Evolutionary conservation across 2,888 invertebrate genomes (phyloP).

Genomic region (Psococerastis gibbosa): DNA sequence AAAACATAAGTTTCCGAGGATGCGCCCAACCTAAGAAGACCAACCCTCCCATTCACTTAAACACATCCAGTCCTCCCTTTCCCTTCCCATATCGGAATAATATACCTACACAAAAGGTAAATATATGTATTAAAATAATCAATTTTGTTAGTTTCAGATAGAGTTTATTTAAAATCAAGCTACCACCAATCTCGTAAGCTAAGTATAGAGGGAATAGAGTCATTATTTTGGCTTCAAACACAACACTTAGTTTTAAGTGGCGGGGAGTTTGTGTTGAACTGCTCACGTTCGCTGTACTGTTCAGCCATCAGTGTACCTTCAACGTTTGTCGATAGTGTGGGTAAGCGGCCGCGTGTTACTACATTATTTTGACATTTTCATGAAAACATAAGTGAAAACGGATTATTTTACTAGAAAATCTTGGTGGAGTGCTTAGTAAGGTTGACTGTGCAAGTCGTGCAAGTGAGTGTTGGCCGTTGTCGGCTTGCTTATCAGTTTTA

Average conservation of each 20-base stretch:
- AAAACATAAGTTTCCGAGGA: not conserved
- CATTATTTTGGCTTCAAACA: not conserved
- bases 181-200: not conserved
- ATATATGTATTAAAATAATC: constrained; percentile 7
- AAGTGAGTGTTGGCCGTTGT: too few species aligned
- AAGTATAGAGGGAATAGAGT: not conserved
- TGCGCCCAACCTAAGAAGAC: constrained; percentile 2
- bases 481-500: too few species aligned
- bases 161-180: constrained; percentile 2
- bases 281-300: too few species aligned
- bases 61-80: too few species aligned
- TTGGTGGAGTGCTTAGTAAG: not conserved
- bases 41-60: not conserved
- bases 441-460: too few species aligned
- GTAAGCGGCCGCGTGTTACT: not conserved
- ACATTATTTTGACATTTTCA: constrained; percentile 1
- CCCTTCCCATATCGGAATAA: not conserved
- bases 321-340: too few species aligned
- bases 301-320: too few species aligned
- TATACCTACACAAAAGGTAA: constrained; percentile 5
- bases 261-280: constrained; percentile 2
- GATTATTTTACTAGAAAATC: not conserved
- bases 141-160: constrained; percentile 7
- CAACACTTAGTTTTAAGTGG: constrained; percentile 7
- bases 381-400: constrained; percentile 5